Base-by-base conservation (phyloP, 2,888 invertebrate species). In the Therioaphis trifolii region DNA sequence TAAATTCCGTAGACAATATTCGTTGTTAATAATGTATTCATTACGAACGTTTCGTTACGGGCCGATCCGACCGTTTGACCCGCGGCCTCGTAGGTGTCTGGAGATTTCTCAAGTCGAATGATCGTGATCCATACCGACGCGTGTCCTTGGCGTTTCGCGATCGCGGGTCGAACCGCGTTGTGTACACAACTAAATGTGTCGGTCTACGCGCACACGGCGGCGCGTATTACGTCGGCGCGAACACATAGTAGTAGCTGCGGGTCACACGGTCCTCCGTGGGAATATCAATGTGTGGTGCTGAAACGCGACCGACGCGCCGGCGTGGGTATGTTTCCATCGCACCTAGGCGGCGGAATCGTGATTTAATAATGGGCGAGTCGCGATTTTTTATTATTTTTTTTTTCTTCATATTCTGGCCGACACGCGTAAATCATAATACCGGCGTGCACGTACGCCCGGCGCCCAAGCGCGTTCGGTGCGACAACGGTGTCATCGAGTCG, bases 231-330 rank as follows among this genome's bases (percentile, higher is more conserved):
- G n/a, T n/a, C n/a, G n/a, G n/a, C n/a, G n/a, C n/a, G n/a, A n/a
- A n/a, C n/a, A n/a, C 7, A 35, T 35, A 35, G 7, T 24, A 24
- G 21, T 24, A 12, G 35, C 35, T 58, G 2, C 49, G 63, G 49
- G 66, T 66, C 77, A 35, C 77, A 29, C 76, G 27, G 58, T n/a
- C n/a, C 61, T n/a, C 63, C 66, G 77, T 77, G 77, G 49, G 77
- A 77, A 77, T 21, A 52, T 35, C 11, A 15, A 24, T 40, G 11
- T 61, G 84, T 43, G 27, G 27, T 71, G 9, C 1, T 18, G 29
- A 14, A 55, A 21, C 14, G 7, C 21, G 24, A 21, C 24, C 61
- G 15, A 52, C 58, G 0, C 58, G 24, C 11, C 52, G 49, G 49
- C 29, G 77, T 66, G 63, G 61, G 63, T 63, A 11, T 55, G 7